These are phyloP conservation scores for Trichoplusia ni DNA, from an alignment of 1,140 invertebrate species.

Conservation along the genomic window DNA sequence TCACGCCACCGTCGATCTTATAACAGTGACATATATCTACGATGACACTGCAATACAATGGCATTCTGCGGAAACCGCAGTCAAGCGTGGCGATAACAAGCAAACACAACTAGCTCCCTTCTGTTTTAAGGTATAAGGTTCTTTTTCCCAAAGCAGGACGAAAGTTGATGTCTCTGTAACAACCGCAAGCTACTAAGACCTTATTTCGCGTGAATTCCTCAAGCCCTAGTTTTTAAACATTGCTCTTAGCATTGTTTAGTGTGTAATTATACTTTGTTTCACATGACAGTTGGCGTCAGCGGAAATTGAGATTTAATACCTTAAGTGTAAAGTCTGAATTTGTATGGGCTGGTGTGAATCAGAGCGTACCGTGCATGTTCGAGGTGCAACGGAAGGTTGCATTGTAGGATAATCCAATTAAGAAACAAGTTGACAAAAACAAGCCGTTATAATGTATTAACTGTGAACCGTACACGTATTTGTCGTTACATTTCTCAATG, in stretches of 20 bases:
- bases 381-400: constrained; percentile 25
- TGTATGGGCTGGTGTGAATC: neutral
- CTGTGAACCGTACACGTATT: constrained; percentile 17
- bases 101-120: neutral
- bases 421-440: constrained; percentile 20
- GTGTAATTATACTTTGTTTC: constrained; percentile 32
- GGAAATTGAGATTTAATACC: neutral
- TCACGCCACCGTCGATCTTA: constrained; percentile 32
- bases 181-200: constrained; percentile 34
- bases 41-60: constrained; percentile 55
- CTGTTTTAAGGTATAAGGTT: constrained; percentile 14
- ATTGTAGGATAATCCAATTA: constrained; percentile 28
- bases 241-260: constrained; percentile 36
- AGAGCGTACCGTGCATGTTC: constrained; percentile 18
- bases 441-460: constrained; percentile 3
- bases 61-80: constrained; percentile 54
- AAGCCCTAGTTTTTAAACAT: constrained; percentile 42
- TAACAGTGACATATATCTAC: constrained; percentile 46
- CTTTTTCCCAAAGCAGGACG: constrained; percentile 26
- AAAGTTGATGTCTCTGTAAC: constrained; percentile 6
- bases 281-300: neutral
- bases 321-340: neutral
- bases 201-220: constrained; percentile 34
- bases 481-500: constrained; percentile 7
- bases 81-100: constrained; percentile 16